Conservation (phyloP, 2,888 invertebrate genomes). For the Heliconius ethilla region DNA sequence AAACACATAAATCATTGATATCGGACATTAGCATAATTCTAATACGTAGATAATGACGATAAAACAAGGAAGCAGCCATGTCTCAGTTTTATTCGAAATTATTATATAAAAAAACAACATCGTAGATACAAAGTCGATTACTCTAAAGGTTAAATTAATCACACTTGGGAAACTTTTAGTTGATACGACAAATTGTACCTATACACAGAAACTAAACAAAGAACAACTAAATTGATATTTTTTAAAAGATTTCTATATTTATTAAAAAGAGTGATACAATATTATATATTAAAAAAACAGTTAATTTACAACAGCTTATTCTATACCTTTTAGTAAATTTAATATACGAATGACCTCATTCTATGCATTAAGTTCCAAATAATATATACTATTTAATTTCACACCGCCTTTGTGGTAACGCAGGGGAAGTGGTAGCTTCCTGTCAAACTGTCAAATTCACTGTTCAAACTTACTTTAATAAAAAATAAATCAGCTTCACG, state of each 20-base stretch:
- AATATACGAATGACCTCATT: neutral
- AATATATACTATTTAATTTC: neutral
- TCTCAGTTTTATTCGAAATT: neutral
- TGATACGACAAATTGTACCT: neutral
- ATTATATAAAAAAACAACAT: neutral
- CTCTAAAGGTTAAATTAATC: slow-evolving; percentile 8
- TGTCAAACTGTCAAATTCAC: neutral
- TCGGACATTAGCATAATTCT: neutral
- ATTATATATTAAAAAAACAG: too few relatives aligned
- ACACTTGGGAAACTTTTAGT: slow-evolving; percentile 5
- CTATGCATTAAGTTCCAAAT: neutral
- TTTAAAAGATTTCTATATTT: neutral
- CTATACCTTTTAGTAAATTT: too few relatives aligned
- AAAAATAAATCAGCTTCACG: too few relatives aligned
- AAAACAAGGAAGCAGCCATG: neutral
- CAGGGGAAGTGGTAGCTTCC: neutral
- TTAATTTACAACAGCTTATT: too few relatives aligned
- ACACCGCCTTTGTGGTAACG: neutral
- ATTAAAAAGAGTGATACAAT: neutral
- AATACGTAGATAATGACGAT: neutral
- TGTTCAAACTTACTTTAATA: neutral
- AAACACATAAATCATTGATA: slow-evolving; percentile 4
- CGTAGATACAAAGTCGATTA: slow-evolving; percentile 1
- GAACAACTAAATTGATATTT: neutral
- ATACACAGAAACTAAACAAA: neutral